Percentiles rank a stretch among this genome's conserved stretches.
phyloP scores from a whole-genome alignment of 1,140 invertebrate genomes.

The Listronotus oregonensis region DNA sequence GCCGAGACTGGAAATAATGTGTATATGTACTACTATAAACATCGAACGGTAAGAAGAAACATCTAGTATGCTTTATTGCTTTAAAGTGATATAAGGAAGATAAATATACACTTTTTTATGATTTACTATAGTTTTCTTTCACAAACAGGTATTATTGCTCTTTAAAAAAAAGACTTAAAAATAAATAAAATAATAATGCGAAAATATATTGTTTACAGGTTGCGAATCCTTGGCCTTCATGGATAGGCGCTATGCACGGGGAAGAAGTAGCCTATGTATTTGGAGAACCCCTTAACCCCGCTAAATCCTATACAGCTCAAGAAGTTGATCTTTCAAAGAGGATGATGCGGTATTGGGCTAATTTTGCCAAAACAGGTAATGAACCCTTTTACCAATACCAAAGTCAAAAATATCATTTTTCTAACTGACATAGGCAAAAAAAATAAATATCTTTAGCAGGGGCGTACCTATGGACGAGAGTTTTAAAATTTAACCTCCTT shows the following conservation, averaged over 20 bases:
- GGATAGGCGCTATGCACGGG: conserved; percentile 95
- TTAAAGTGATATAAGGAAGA: no score
- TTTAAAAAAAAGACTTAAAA: no score
- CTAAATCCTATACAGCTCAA: conserved; percentile 75
- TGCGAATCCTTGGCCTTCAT: conserved; percentile 88
- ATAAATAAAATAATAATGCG: no score
- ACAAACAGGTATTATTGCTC: no score
- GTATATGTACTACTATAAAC: conserved; percentile 95
- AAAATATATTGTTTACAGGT: conserved; percentile 16
- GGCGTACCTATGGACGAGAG: no score
- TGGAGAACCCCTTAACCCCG: conserved; percentile 85
- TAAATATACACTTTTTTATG: no score
- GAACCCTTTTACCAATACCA: background rate
- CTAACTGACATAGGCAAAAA: no score
- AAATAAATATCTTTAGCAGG: no score
- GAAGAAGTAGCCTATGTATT: conserved; percentile 96
- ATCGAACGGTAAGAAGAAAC: conserved; percentile 69
- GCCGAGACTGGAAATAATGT: conserved; percentile 87
- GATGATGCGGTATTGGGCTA: conserved; percentile 95
- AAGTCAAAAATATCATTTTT: no score
- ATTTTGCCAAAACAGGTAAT: conserved; percentile 90
- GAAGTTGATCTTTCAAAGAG: conserved; percentile 81
- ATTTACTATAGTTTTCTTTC: no score
- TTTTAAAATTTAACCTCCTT: no score
- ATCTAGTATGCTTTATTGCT: no score